Evolutionary conservation across 2,113 vertebrate genomes (phyloP), one percentile per base, ranked within the genome.

Genomic region (Onychostoma macrolepis): DNA sequence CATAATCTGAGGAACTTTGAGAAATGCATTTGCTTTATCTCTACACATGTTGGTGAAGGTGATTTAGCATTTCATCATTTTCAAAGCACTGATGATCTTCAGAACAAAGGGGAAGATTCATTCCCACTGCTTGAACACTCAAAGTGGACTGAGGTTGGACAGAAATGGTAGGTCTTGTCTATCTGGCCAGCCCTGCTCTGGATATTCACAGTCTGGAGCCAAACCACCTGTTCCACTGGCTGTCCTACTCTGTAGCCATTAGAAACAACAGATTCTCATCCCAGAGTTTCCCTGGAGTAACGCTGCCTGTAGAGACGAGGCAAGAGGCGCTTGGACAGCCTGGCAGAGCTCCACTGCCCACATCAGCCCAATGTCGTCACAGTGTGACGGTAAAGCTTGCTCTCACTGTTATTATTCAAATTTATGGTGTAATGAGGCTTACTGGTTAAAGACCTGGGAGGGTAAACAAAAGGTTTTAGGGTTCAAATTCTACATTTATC

Each of bases 241-340:
- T 48, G 45, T 50, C 45, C 11, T n/a, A 43, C 12, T 30, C 48
- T 3, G 12, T 19, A 12, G 43, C 12, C 50, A 76, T 63, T 78
- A 77, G 17, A 79, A 69, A 76, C 50, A 56, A 53, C 38, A 61
- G 19, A 45, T 24, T 41, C 21, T 65, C n/a, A 28, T 58, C 7
- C 80, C 80, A 82, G 58, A 82, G 7, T 65, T 43, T 82, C n/a
- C 80, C 80, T 67, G 58, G 58, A 82, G n/a, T 30, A 65, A 45
- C 9, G 1, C 15, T 65, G 38, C 15, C 80, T 0, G 6, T 45
- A 65, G 80, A 67, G 58, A 81, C 6, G 8, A 65, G 24, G 79
- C 33, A 63, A 41, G 78, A 61, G 56, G 63, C 0, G 13, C 38
- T 30, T 43, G 13, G n/a, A 45, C 17, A 21, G 80, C 38, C 80